Evolutionary conservation across 2,888 invertebrate genomes (phyloP), one percentile per base, ranked within the genome.

Genomic region (Nephrotoma flavescens): DNA sequence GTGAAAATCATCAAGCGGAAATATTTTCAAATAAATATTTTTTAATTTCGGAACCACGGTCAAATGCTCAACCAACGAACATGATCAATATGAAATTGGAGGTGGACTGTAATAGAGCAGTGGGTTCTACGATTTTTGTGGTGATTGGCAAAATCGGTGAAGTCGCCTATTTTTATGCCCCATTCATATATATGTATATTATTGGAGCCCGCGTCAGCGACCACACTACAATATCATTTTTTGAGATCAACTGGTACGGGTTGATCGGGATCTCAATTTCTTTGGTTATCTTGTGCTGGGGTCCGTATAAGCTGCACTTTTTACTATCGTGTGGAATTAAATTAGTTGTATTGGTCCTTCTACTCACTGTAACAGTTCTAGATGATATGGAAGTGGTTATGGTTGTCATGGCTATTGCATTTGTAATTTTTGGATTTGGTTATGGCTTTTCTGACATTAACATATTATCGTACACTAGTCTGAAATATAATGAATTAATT

Each of bases 401-500:
- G 12, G 15, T 86, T n/a, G 3, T 42, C 19, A 19, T 86, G n/a
- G 4, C 52, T 41, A 2, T 86, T 44, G 47, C 41, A 4, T 86
- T 31, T 15, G n/a, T 12, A 9, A n/a, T 85, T 44, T 42, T 45
- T 6, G 86, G 52, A 9, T 42, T 83, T 47, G 83, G 86, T 6
- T 84, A 86, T 41, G 71, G 47, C 41, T 12, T 44, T n/a, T 4
- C 42, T 15, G 86, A 86, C n/a, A 84, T 86, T 12, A 31, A 41
- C 12, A 42, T 85, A 11, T 12, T 85, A 4, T 47, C 84, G 12
- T 45, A 84, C 7, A 52, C 85, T 9, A 83, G 19, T 85, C 42
- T 86, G 31, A 42, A 84, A 85, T 85, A 83, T 12, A 84, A 83
- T 41, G 86, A 86, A 85, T 6, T 83, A 15, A 85, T 86, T 12